Base-by-base conservation (phyloP, 2,797 vertebrate species). In the Mormyrops boulengeri region DNA sequence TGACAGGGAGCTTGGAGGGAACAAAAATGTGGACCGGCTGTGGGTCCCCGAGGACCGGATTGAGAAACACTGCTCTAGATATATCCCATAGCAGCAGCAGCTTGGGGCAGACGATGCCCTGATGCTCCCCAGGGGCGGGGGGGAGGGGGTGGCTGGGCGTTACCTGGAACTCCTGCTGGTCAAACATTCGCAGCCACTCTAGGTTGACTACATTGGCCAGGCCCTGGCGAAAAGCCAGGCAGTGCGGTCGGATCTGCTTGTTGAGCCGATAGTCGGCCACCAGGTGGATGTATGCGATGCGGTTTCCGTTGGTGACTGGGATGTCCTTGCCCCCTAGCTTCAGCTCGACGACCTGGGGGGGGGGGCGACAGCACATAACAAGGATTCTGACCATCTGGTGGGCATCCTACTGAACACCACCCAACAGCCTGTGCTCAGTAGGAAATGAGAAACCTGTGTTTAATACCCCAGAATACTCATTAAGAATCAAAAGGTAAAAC, bases 141-240 rank as follows among this genome's bases (percentile, higher is more conserved):
- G 57, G 57, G 3, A 19, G n/a, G n/a, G n/a, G n/a, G n/a, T n/a
- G 69, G 7, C 80, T 1, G 17, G 34, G 6, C 8, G 3, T 44
- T 49, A 89, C 89, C 89, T 89, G 99, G 87, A 99, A 97, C 93
- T 99, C 99, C 94, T 99, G 98, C 94, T 99, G 98, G 92, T 99
- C 99, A 85, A 99, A 99, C 99, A 99, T 99, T 0, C 98, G 97
- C 73, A 99, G 97, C 98, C 99, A 99, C 93, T 99, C 98, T 14
- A 99, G 96, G 93, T 97, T 99, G 53, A 99, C 97, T 50, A 99
- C 98, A 2, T 89, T 89, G 26, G 89, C 89, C 3, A 89, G 55
- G 17, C 89, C 89, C 84, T 89, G 85, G 12, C 99, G 96, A 95
- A 99, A 99, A 4, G 89, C 89, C 89, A 97, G 95, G 92, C 98